phyloP scores from a whole-genome alignment of 2,888 invertebrate species.

The Drosophila mimica region DNA sequence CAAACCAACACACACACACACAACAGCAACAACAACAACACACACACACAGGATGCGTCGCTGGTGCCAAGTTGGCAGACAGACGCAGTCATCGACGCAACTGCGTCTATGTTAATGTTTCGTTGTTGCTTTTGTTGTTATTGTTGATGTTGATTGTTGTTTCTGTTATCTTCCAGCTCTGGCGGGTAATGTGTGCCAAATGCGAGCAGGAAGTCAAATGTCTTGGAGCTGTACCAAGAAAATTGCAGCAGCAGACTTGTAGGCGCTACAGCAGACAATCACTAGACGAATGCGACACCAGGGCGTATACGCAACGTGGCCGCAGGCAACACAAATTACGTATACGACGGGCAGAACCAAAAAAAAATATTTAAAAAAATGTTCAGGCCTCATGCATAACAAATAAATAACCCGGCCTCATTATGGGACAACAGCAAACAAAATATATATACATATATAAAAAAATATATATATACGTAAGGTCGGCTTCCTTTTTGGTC shows the following conservation, averaged over 20 bases:
- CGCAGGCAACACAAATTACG: constrained; percentile 26
- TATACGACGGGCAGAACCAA: constrained; percentile 27
- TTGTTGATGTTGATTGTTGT: constrained; percentile 1
- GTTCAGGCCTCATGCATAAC: constrained; percentile 61
- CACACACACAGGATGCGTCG: constrained; percentile 51
- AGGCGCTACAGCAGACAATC: constrained; percentile 81
- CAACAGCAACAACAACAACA: constrained; percentile 13
- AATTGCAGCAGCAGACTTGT: constrained; percentile 81
- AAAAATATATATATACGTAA: constrained; percentile 9
- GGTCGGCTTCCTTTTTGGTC: constrained; percentile 39
- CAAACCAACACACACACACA: constrained; percentile 45
- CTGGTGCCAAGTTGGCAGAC: constrained; percentile 58
- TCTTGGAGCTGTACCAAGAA: constrained; percentile 58
- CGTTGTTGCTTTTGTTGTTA: constrained; percentile 3
- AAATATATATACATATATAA: not conserved
- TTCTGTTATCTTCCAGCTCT: constrained; percentile 35
- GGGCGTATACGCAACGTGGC: constrained; percentile 62
- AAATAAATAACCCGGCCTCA: constrained; percentile 65
- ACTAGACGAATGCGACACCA: constrained; percentile 49
- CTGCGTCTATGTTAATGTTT: constrained; percentile 62
- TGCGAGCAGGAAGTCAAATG: constrained; percentile 40
- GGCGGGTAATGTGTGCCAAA: constrained; percentile 53
- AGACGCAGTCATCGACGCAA: constrained; percentile 41
- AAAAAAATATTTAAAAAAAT: not conserved
- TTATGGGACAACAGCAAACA: constrained; percentile 24